Base-by-base conservation (phyloP, 2,113 vertebrate genomes). In the Theropithecus gelada region DNA sequence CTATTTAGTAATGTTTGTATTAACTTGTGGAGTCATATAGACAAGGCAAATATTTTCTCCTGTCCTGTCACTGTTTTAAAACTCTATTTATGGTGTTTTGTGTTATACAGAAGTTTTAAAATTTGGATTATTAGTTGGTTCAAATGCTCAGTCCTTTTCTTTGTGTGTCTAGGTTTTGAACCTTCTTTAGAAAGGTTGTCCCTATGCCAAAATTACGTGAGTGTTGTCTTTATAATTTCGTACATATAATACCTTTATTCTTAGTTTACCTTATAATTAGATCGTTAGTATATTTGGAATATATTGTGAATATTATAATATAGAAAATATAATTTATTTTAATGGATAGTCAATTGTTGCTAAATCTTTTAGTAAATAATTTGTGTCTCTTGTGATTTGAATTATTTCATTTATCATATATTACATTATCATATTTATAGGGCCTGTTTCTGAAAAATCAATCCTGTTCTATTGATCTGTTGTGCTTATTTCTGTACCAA, bases 301-400 rank as follows among this genome's bases (percentile, higher is more conserved):
- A 8, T 30, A 64, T 38, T 55, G 9, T 73, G 10, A 76, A 75
- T 86, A 4, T 52, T 86, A 43, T 25, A 2, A 85, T 40, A n/a
- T 12, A 88, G 10, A 79, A 88, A 92, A 66, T 70, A 0, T 70
- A 43, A 94, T 59, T 75, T 92, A 76, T 86, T 86, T 11, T 76
- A 61, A 43, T 43, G 32, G 13, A 43, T n/a, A 94, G 40, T 13
- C 35, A 76, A 1, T 68, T 91, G 13, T 50, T 16, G 17, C 11
- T 84, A 89, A 92, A 66, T 59, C 38, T 73, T 88, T 85, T 57
- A 81, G 43, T 79, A 97, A 94, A 72, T 61, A 32, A 72, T 83
- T 14, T 76, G 61, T 90, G 32, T 73, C 27, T 85, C 43, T 78
- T 72, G 22, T 72, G 38, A 92, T 79, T 57, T 88, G 61, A 88